Evolutionary conservation across 64 coral and sea anemone genomes (phyloP), one percentile per base, ranked within the genome.

Genomic region (Trachythela sp.): DNA sequence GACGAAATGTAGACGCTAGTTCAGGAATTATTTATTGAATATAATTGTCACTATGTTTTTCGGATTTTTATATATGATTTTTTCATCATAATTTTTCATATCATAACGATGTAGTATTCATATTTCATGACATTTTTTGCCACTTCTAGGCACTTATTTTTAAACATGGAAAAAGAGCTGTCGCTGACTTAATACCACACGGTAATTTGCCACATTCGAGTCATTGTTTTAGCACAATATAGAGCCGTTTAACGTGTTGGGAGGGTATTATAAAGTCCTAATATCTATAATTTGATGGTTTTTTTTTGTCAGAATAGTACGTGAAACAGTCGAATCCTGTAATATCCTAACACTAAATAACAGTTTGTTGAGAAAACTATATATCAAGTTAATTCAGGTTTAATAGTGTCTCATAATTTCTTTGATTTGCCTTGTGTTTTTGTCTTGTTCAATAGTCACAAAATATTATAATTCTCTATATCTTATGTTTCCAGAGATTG

Each of bases 371-470:
- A 91, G 96, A 75, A 99, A 99, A 45, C 85, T 99, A 4, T 89
- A 94, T 83, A 93, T 95, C 71, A 99, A 99, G 51, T 83, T 99
- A 40, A 80, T 95, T 54, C 96, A 99, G 96, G 96, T 99, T 91
- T 36, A n/a, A n/a, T n/a, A n/a, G 18, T 88, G 6, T 36, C 40
- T 1, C n/a, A 38, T 18, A 52, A 24, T 15, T 13, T 34, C 22
- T 29, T n/a, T n/a, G n/a, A 43, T 5, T 2, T 45, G 14, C 7
- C 27, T 31, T 24, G 22, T 40, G 39, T 26, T 30, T 86, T 0
- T 50, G 35, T 6, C 32, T 29, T 17, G 48, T 59, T 58, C 48
- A 32, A 17, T 48, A 48, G 37, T 86, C 15, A 22, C 26, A 32
- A 11, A 35, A 18, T 17, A 14, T 11, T 39, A 68, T 34, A 9